Conservation (phyloP, 2,113 vertebrate species). For the Alectura lathami region DNA sequence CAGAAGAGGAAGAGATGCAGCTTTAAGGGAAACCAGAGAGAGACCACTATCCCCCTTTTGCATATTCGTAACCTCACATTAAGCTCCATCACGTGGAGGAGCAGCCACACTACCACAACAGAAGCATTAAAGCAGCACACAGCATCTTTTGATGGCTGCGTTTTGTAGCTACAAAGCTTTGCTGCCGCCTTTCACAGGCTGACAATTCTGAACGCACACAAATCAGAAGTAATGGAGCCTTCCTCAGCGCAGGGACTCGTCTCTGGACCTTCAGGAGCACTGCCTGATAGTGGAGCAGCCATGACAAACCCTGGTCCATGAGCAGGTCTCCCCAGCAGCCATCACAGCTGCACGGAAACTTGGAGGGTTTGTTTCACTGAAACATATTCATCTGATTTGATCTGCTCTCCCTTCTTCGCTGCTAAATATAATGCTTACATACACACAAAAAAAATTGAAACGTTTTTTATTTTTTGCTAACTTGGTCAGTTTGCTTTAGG, state of each 20-base stretch:
- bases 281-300: neutral
- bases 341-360: neutral
- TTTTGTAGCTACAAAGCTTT: neutral
- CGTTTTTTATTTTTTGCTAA: neutral
- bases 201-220: rapidly evolving
- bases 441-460: neutral
- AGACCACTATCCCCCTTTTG: neutral
- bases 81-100: neutral
- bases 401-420: neutral
- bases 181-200: neutral
- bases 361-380: neutral
- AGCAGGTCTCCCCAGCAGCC: neutral
- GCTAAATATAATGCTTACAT: neutral
- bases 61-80: rapidly evolving
- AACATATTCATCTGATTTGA: neutral
- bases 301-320: neutral
- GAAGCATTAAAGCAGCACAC: neutral
- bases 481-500: neutral
- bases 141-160: rapidly evolving
- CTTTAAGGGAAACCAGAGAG: neutral
- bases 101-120: neutral
- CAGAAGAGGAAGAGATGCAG: rapidly evolving
- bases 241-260: neutral
- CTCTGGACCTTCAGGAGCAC: neutral
- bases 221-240: rapidly evolving